Percentiles rank a stretch among this genome's conserved stretches.
phyloP scores from a whole-genome alignment of 2,888 invertebrate species.

The Cyclophora albipunctata region DNA sequence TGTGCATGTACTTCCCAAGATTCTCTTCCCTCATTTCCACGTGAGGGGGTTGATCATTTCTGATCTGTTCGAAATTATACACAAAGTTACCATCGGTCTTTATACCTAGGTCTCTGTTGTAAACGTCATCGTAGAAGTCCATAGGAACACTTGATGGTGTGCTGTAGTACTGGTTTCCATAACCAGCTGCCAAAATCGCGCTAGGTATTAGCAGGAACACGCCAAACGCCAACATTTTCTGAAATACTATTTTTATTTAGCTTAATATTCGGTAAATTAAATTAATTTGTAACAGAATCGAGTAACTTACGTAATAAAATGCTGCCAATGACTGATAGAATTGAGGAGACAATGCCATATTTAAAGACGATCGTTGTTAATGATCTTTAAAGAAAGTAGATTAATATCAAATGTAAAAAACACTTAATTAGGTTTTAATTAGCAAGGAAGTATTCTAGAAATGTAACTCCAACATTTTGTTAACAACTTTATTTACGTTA shows the following conservation, averaged over 20 bases:
- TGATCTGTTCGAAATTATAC: constrained; percentile 35
- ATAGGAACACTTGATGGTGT: constrained; percentile 5
- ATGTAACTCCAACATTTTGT: constrained; percentile 1
- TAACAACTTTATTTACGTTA: constrained; percentile 6
- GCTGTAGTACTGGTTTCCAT: constrained; percentile 3
- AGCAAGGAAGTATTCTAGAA: neutral
- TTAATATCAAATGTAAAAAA: too few species aligned
- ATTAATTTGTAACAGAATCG: constrained; percentile 4
- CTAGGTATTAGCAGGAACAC: constrained; percentile 23
- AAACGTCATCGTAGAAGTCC: constrained; percentile 21
- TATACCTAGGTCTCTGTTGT: constrained; percentile 15
- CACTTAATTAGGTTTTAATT: neutral
- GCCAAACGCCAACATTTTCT: constrained; percentile 27
- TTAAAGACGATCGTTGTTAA: too few species aligned
- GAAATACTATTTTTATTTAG: constrained; percentile 4
- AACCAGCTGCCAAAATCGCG: constrained; percentile 21
- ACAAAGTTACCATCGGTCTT: constrained; percentile 28
- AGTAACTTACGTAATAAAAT: too few species aligned
- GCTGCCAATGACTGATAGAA: too few species aligned
- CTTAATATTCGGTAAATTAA: neutral
- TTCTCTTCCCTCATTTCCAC: constrained; percentile 38
- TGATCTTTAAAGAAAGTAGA: too few species aligned
- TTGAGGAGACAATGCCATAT: too few species aligned
- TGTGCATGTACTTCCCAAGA: constrained; percentile 32
- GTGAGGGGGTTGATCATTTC: constrained; percentile 32